A percentile compares a stretch with the other conserved stretches of the same genome.
Evolutionary conservation across 2,888 invertebrate species (phyloP).

Genomic region (Galerucella pusilla): DNA sequence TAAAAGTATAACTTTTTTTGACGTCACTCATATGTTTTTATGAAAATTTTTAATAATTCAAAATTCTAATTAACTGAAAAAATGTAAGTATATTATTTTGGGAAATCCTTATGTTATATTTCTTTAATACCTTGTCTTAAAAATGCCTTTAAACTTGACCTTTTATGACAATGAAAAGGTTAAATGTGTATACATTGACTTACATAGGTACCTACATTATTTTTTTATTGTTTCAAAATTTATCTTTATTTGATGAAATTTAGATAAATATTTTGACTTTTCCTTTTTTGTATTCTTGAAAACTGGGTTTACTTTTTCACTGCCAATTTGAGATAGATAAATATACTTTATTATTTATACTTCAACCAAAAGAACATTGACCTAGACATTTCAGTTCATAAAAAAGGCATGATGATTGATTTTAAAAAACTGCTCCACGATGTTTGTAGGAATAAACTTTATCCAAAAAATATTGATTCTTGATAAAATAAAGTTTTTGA

Average conservation of each 20-base stretch:
- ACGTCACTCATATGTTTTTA: neutral
- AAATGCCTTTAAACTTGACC: slow-evolving; percentile 11
- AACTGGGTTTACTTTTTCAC: neutral
- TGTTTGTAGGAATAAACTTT: no score
- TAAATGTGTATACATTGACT: neutral
- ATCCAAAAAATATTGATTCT: no score
- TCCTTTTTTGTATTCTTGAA: neutral
- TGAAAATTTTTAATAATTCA: neutral
- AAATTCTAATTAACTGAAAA: neutral
- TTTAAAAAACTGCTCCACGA: no score
- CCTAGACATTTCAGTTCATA: no score
- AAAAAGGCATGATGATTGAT: no score
- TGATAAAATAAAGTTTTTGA: no score
- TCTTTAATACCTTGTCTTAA: neutral
- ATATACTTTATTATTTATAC: no score
- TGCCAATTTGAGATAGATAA: neutral
- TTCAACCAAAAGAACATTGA: no score
- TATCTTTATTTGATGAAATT: neutral
- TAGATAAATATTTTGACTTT: neutral
- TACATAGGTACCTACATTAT: neutral
- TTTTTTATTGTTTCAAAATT: neutral
- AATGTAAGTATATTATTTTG: neutral
- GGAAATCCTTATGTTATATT: neutral
- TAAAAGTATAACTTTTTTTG: neutral
- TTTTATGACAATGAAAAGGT: slow-evolving; percentile 9